These are phyloP conservation scores for Thereva nobilitata DNA, from an alignment of 2,888 invertebrate species.

Conservation along the genomic window DNA sequence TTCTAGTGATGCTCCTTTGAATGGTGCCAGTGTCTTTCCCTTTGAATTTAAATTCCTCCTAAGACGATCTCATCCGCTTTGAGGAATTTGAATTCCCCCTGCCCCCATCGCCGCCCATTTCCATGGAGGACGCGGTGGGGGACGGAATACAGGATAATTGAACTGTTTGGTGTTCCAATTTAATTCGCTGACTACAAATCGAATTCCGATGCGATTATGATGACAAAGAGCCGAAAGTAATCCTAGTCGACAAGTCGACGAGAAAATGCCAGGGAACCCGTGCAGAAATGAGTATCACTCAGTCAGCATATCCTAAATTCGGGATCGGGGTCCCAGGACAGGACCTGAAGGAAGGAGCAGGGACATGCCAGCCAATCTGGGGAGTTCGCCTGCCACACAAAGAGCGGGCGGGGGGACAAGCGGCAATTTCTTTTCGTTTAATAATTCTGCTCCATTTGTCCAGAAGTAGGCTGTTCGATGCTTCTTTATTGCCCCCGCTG, in stretches of 20 bases:
- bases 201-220: slow-evolving; percentile 32
- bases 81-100: slow-evolving; percentile 8
- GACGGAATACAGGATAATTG: slow-evolving; percentile 10
- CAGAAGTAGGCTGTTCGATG: slow-evolving; percentile 24
- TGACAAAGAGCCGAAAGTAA: slow-evolving; percentile 34
- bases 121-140: neutral
- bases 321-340: neutral
- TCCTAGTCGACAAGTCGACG: slow-evolving; percentile 11
- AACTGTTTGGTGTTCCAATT: slow-evolving; percentile 33
- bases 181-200: slow-evolving; percentile 34
- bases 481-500: neutral
- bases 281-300: slow-evolving; percentile 19
- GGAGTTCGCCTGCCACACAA: slow-evolving; percentile 4
- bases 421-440: slow-evolving; percentile 29
- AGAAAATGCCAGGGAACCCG: slow-evolving; percentile 1
- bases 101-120: neutral
- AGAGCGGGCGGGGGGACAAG: slow-evolving; percentile 5
- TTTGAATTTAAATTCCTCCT: slow-evolving; percentile 34
- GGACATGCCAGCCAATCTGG: neutral
- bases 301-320: slow-evolving; percentile 22
- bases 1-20: slow-evolving; percentile 6
- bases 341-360: no score
- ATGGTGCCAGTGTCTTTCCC: slow-evolving; percentile 20
- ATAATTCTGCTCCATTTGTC: slow-evolving; percentile 34
- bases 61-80: slow-evolving; percentile 21